phyloP scores from a whole-genome alignment of 2,797 vertebrate genomes.

The Trichosurus vulpecula region DNA sequence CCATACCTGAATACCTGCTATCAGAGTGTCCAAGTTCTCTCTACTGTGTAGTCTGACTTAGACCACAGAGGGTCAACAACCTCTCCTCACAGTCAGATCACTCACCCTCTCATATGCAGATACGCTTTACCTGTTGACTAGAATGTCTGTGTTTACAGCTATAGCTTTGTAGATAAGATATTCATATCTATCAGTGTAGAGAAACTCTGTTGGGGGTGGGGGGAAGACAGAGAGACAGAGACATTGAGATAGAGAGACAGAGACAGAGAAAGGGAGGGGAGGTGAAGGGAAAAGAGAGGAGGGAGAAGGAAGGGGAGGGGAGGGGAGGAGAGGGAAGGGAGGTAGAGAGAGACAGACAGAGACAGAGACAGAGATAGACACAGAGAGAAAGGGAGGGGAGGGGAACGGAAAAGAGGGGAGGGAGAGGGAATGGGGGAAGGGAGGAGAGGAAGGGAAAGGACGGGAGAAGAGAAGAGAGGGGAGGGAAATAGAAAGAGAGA shows the following conservation, averaged over 20 bases:
- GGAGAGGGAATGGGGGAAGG: no score
- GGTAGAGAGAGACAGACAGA: not conserved
- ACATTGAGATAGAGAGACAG: no score
- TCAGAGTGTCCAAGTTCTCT: slow-evolving; percentile 48
- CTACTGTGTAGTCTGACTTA: slow-evolving; percentile 51
- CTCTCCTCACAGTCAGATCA: not conserved
- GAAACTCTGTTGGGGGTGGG: not conserved
- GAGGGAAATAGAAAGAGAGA: no score
- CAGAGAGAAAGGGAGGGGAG: no score
- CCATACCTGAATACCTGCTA: slow-evolving; percentile 29
- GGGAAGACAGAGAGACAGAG: not conserved
- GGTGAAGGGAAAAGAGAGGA: no score
- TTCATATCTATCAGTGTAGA: not conserved
- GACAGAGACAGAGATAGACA: not conserved
- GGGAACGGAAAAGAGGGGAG: no score
- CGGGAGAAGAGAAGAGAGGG: no score
- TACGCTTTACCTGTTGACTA: not conserved
- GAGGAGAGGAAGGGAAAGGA: no score
- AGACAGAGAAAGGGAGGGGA: not conserved
- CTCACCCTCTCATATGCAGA: not conserved
- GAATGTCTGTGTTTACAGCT: not conserved
- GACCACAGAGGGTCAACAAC: slow-evolving; percentile 1
- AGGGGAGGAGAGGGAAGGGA: no score
- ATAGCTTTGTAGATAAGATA: not conserved
- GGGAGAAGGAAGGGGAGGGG: no score